phyloP scores from a whole-genome alignment of 2,113 vertebrate species.

The Puffinus mauretanicus region DNA sequence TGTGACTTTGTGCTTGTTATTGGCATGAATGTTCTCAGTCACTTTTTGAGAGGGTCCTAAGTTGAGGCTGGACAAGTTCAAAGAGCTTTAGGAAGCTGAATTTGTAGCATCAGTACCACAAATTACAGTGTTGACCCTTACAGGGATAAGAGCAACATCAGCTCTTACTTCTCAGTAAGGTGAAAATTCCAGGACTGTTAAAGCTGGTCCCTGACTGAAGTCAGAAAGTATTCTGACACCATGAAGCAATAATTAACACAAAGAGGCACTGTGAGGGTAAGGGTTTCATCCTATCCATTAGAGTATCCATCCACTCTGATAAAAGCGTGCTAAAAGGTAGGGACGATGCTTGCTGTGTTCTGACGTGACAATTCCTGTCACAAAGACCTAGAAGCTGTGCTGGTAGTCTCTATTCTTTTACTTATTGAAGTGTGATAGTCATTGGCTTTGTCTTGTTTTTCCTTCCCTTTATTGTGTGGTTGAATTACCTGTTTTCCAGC shows the following conservation, averaged over 20 bases:
- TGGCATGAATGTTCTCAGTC: background rate
- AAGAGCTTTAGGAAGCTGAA: background rate
- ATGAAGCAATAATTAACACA: background rate
- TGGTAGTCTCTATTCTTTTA: background rate
- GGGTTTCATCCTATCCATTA: background rate
- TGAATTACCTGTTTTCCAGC: background rate
- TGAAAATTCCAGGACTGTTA: background rate
- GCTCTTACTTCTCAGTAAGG: background rate
- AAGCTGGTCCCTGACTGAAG: background rate
- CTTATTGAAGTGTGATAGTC: background rate
- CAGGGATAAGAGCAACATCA: rapidly evolving
- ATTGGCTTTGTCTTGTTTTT: background rate
- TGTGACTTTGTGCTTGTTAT: background rate
- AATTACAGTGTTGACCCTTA: background rate
- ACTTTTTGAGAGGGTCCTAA: background rate
- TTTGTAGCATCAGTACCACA: background rate
- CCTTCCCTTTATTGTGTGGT: background rate
- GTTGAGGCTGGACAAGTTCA: background rate
- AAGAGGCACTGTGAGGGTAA: background rate
- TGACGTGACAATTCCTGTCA: background rate
- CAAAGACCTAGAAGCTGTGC: background rate
- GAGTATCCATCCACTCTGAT: background rate
- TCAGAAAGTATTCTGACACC: background rate
- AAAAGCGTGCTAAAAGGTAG: background rate
- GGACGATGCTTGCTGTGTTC: background rate